Evolutionary conservation across 2,888 invertebrate species (phyloP).

Genomic region (Metacarcinus magister): DNA sequence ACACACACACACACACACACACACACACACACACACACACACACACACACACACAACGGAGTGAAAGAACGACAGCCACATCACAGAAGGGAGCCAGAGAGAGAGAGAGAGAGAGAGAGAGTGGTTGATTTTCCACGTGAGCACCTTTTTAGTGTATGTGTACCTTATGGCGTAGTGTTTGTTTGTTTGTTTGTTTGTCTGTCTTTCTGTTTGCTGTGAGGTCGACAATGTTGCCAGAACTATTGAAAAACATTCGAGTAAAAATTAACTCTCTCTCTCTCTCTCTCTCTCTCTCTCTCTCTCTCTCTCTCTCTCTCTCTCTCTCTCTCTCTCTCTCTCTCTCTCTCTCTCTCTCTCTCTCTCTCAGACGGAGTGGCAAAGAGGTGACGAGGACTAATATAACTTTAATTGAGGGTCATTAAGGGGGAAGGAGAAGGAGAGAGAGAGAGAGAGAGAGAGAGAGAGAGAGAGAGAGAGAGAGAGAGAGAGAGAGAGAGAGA

Average conservation of each 20-base stretch:
- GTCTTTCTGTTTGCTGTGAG: neutral
- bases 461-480: neutral
- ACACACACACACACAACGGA: neutral
- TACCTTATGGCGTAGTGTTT: neutral
- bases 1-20: constrained; percentile 45
- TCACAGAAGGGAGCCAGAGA: neutral
- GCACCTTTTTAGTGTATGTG: neutral
- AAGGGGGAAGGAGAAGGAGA: neutral
- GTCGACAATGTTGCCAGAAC: neutral
- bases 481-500: neutral
- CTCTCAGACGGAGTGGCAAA: neutral
- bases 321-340: neutral
- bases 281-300: constrained; percentile 2
- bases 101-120: constrained; percentile 31
- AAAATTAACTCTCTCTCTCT: neutral
- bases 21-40: constrained; percentile 39
- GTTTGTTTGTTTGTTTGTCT: too few species aligned
- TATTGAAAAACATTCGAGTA: neutral
- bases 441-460: too few species aligned
- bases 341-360: neutral
- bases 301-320: constrained; percentile 14
- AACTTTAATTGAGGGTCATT: constrained; percentile 5
- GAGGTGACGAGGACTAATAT: neutral
- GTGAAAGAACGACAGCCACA: neutral
- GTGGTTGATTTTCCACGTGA: neutral